These are phyloP conservation scores for Liasis olivaceus DNA, from an alignment of 2,797 vertebrate species.

Conservation along the genomic window DNA sequence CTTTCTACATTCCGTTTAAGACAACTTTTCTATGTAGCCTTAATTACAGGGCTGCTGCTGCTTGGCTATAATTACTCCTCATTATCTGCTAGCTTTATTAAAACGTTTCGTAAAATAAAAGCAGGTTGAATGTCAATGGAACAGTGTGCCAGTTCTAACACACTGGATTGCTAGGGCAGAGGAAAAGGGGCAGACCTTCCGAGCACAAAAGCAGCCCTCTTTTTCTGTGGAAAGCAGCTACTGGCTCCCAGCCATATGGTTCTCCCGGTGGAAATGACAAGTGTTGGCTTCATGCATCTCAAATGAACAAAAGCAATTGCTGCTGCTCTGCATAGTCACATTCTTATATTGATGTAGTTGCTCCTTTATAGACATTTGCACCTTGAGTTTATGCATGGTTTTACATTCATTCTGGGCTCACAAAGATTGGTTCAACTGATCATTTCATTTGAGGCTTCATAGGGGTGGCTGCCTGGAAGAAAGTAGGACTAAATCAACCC, in stretches of 20 bases:
- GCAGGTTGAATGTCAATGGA: conserved; percentile 32
- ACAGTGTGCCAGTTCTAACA: conserved; percentile 16
- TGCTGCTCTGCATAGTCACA: not conserved
- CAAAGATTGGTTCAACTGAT: not conserved
- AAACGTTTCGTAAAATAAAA: conserved; percentile 62
- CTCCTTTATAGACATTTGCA: not conserved
- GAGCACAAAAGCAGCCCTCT: not conserved
- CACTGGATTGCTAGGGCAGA: not conserved
- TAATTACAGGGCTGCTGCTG: conserved; percentile 68
- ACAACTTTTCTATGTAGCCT: conserved; percentile 66
- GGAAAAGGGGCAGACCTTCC: not conserved
- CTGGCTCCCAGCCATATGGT: not conserved
- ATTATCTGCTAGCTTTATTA: conserved; percentile 61
- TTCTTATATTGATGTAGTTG: not conserved
- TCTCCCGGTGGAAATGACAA: not conserved
- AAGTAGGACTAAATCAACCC: conserved; percentile 48
- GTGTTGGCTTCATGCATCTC: not conserved
- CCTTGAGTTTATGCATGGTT: not conserved
- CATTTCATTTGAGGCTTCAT: conserved; percentile 36
- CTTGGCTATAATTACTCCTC: conserved; percentile 70
- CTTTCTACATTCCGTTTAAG: conserved; percentile 68
- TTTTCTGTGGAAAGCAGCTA: not conserved
- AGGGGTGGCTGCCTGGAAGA: conserved; percentile 20
- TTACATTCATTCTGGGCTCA: conserved; percentile 15
- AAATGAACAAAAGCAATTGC: not conserved